A percentile compares a stretch with the other conserved stretches of the same genome.
Conservation (phyloP, 2,113 vertebrate species). For the Onychostruthus taczanowskii region DNA sequence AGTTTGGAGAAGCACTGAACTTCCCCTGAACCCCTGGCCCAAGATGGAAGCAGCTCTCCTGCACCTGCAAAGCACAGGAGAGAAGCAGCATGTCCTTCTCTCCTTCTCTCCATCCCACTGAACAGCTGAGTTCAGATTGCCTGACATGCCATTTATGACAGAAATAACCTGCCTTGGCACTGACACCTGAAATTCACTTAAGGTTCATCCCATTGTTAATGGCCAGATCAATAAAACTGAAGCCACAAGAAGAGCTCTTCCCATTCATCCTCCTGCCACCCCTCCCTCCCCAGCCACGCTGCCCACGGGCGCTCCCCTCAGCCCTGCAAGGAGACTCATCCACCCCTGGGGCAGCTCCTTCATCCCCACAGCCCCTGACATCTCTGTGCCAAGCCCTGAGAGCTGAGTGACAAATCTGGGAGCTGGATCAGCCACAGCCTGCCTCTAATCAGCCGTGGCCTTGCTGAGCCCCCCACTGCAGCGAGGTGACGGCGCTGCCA, state of each 20-base stretch:
- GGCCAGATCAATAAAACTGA: slow-evolving; percentile 31
- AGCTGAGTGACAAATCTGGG: not conserved
- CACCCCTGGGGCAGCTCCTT: not conserved
- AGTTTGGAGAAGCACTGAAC: not conserved
- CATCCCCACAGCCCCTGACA: not conserved
- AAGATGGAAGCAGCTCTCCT: not conserved
- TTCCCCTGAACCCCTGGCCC: not conserved
- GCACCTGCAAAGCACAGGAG: rapidly evolving
- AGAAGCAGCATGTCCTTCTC: not conserved
- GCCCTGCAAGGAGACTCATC: not conserved
- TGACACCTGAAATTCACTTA: slow-evolving; percentile 56
- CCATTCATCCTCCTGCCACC: slow-evolving; percentile 5
- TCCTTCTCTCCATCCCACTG: not conserved
- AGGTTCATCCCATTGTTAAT: slow-evolving; percentile 28
- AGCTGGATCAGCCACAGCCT: not conserved
- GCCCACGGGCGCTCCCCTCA: not conserved
- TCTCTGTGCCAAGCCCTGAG: slow-evolving; percentile 13
- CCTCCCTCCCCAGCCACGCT: not conserved
- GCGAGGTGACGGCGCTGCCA: not conserved
- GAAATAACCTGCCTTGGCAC: slow-evolving; percentile 34
- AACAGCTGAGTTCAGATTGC: not conserved
- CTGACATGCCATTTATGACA: not conserved
- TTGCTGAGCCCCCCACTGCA: slow-evolving; percentile 13
- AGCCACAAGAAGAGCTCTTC: slow-evolving; percentile 31
- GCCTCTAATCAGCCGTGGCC: not conserved